phyloP scores from a whole-genome alignment of 1,140 invertebrate species.

The Bombus impatiens region DNA sequence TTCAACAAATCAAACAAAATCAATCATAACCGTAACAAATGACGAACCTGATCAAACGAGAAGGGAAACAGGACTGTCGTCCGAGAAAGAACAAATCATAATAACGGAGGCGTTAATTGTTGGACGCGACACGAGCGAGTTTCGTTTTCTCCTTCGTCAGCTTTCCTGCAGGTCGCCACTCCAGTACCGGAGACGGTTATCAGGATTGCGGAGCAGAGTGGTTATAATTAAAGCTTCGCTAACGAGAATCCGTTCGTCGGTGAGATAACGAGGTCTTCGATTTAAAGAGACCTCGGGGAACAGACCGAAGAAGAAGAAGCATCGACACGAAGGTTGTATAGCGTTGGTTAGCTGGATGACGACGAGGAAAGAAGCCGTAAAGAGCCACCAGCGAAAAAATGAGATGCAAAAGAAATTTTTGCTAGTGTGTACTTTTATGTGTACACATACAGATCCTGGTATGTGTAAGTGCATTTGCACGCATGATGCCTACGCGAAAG shows the following conservation, averaged over 20 bases:
- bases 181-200: slow-evolving; percentile 51
- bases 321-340: not conserved
- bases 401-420: slow-evolving; percentile 30
- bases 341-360: not conserved
- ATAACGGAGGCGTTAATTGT: slow-evolving; percentile 54
- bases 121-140: slow-evolving; percentile 25
- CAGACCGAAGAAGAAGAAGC: slow-evolving; percentile 22
- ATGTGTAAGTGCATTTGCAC: slow-evolving; percentile 25
- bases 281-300: slow-evolving; percentile 65
- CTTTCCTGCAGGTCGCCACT: not conserved
- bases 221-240: slow-evolving; percentile 72
- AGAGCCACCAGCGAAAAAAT: slow-evolving; percentile 6
- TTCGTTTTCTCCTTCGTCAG: slow-evolving; percentile 29
- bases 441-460: too few species aligned
- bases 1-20: too few species aligned
- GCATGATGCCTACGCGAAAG: slow-evolving; percentile 41
- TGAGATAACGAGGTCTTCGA: slow-evolving; percentile 72
- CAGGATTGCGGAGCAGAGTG: slow-evolving; percentile 58
- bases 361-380: not conserved
- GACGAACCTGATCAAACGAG: not conserved
- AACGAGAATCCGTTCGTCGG: slow-evolving; percentile 69
- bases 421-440: not conserved
- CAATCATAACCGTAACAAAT: too few species aligned
- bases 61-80: not conserved
- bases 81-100: not conserved